Percentiles rank a stretch among this genome's conserved stretches.
phyloP scores from a whole-genome alignment of 2,113 vertebrate genomes.

The Istiophorus platypterus region DNA sequence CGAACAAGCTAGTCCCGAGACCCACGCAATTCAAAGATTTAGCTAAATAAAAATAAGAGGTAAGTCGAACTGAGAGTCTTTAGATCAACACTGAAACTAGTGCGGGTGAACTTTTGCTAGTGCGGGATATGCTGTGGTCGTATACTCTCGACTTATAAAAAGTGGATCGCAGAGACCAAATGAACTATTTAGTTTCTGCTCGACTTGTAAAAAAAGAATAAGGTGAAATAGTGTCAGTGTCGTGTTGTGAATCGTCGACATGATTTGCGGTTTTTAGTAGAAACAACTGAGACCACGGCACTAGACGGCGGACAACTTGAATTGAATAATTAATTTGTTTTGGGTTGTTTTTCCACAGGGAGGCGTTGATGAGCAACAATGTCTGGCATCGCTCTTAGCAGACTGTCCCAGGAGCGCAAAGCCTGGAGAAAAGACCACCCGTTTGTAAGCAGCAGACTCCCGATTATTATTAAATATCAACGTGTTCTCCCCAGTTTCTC shows the following conservation, averaged over 20 bases:
- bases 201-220: not conserved
- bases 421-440: slow-evolving; percentile 99
- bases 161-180: not conserved
- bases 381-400: slow-evolving; percentile 99
- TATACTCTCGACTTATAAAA: too few species aligned
- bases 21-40: slow-evolving; percentile 11
- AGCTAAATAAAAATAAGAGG: slow-evolving; percentile 41
- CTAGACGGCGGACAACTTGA: not conserved
- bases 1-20: slow-evolving; percentile 21
- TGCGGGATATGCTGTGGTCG: not conserved
- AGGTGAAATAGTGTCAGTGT: too few species aligned
- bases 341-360: slow-evolving; percentile 71
- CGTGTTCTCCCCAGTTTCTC: too few species aligned
- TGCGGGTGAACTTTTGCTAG: not conserved
- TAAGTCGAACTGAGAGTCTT: slow-evolving; percentile 13
- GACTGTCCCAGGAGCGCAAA: slow-evolving; percentile 98
- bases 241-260: not conserved
- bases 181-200: not conserved
- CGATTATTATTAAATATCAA: not conserved
- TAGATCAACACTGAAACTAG: not conserved
- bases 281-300: accelerated
- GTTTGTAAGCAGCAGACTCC: slow-evolving; percentile 88
- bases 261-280: not conserved
- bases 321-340: slow-evolving; percentile 34
- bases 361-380: slow-evolving; percentile 86